phyloP scores from a whole-genome alignment of 2,888 invertebrate genomes.

The Acrobasis repandana region DNA sequence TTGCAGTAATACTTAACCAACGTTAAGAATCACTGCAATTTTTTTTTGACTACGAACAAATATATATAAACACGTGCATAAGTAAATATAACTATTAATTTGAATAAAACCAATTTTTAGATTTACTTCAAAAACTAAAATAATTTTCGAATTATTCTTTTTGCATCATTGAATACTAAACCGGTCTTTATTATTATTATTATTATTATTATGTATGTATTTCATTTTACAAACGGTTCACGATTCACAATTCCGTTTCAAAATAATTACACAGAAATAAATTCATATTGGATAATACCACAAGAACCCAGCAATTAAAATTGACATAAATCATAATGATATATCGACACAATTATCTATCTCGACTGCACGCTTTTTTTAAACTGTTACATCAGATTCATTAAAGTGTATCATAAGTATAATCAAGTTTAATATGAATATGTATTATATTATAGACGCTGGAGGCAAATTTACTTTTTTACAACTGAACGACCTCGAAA shows the following conservation, averaged over 20 bases:
- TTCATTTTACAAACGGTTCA: background rate
- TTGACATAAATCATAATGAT: constrained; percentile 16
- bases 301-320: constrained; percentile 6
- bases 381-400: constrained; percentile 1
- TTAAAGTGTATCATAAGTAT: background rate
- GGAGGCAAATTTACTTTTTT: background rate
- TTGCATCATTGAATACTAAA: too few species aligned
- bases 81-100: too few species aligned
- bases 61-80: too few species aligned
- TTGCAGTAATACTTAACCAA: too few species aligned
- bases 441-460: background rate
- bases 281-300: background rate
- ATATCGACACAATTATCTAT: constrained; percentile 8
- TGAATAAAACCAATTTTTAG: too few species aligned
- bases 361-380: constrained; percentile 5
- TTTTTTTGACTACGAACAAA: too few species aligned
- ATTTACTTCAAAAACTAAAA: too few species aligned
- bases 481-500: constrained; percentile 4
- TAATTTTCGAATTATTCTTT: too few species aligned
- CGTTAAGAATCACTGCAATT: too few species aligned
- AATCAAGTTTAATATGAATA: background rate
- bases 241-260: background rate
- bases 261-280: constrained; percentile 1
- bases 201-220: too few species aligned
- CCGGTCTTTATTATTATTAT: too few species aligned